Evolutionary conservation across 2,888 invertebrate species (phyloP).

Genomic region (Stenotaenia linearis): DNA sequence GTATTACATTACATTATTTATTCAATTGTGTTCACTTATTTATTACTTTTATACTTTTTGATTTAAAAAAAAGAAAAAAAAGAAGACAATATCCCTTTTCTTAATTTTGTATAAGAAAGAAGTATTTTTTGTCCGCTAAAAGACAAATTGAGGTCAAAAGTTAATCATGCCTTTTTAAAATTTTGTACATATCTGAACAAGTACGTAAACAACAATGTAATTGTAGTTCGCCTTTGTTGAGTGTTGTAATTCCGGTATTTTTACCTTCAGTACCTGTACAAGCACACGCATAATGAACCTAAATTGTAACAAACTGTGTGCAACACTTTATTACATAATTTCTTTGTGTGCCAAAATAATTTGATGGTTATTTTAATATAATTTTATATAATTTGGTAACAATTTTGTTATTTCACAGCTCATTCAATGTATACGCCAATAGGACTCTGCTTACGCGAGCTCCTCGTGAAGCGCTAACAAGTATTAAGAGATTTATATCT

Average conservation of each 20-base stretch:
- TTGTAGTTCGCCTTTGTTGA: background rate
- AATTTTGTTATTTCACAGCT: background rate
- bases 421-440: constrained; percentile 26
- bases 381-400: background rate
- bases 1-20: background rate
- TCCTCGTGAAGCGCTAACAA: constrained; percentile 2
- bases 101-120: background rate
- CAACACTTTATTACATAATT: background rate
- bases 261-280: constrained; percentile 8
- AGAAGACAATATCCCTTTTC: too few species aligned
- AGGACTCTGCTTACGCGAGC: constrained; percentile 1
- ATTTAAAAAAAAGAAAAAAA: too few species aligned
- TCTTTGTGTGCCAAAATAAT: background rate
- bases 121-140: background rate
- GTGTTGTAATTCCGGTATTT: background rate
- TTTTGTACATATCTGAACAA: constrained; percentile 22
- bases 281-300: background rate
- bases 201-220: background rate
- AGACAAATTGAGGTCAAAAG: background rate
- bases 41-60: background rate
- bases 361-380: background rate
- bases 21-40: background rate
- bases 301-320: background rate
- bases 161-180: constrained; percentile 16
- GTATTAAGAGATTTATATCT: constrained; percentile 26